Evolutionary conservation across 1,140 invertebrate species (phyloP).

Genomic region (Hesperophylax magnus): DNA sequence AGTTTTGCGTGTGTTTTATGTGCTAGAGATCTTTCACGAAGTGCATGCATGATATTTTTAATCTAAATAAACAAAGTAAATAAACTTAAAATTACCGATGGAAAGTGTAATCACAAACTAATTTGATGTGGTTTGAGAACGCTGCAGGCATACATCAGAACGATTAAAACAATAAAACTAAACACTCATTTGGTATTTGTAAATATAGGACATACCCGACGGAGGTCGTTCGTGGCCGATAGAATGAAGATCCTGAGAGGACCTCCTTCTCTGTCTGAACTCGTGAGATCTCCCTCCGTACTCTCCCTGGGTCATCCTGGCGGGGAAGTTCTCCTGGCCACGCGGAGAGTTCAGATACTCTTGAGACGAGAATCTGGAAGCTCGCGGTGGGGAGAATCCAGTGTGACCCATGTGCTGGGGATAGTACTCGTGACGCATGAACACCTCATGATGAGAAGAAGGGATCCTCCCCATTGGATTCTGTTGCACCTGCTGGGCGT

Average conservation of each 20-base stretch:
- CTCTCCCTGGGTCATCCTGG: slow-evolving; percentile 58
- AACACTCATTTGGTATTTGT: no score
- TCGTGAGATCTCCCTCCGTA: slow-evolving; percentile 61
- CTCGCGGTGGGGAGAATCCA: slow-evolving; percentile 65
- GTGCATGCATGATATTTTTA: no score
- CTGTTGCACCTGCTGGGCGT: slow-evolving; percentile 62
- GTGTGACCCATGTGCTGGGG: slow-evolving; percentile 62
- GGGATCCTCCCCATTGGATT: slow-evolving; percentile 62
- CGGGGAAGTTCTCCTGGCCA: slow-evolving; percentile 52
- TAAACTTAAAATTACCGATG: no score
- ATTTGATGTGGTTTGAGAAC: no score
- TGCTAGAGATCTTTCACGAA: no score
- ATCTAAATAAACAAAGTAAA: no score
- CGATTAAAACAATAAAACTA: no score
- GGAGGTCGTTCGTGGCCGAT: slow-evolving; percentile 64
- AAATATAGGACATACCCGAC: slow-evolving; percentile 62
- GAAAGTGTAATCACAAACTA: no score
- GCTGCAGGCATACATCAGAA: no score
- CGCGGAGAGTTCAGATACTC: slow-evolving; percentile 68
- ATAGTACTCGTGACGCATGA: slow-evolving; percentile 68
- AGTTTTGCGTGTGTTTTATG: no score
- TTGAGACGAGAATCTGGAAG: slow-evolving; percentile 68
- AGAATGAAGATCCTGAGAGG: slow-evolving; percentile 68
- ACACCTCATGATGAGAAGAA: slow-evolving; percentile 65
- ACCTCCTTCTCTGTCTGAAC: slow-evolving; percentile 64